Conservation (phyloP, 2,797 vertebrate genomes). For the Strix occidentalis region DNA sequence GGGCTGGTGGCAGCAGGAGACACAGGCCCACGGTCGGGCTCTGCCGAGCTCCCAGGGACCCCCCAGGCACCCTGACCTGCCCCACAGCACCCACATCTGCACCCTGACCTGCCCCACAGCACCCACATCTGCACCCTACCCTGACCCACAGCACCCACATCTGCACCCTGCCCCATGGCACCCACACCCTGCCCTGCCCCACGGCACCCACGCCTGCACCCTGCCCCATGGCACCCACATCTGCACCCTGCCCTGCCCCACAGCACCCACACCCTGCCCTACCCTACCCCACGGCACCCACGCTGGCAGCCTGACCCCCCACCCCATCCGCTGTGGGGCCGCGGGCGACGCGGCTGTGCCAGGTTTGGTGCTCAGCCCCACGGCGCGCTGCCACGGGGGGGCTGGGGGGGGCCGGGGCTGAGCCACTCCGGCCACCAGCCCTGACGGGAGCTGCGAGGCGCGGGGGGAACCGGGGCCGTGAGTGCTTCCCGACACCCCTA, state of each 20-base stretch:
- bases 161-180: not conserved
- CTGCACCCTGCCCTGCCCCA: not conserved
- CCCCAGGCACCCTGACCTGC: no score
- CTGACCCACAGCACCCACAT: not conserved
- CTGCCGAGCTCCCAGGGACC: not conserved
- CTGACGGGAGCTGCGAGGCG: no score
- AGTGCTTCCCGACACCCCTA: not conserved
- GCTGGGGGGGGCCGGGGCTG: not conserved
- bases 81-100: not conserved
- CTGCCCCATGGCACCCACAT: not conserved
- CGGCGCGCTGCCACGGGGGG: not conserved
- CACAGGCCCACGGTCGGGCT: not conserved
- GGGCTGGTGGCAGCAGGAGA: not conserved
- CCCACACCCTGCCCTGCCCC: not conserved
- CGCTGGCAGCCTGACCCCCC: no score
- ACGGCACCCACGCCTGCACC: no score
- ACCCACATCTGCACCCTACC: not conserved
- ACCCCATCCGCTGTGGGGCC: not conserved
- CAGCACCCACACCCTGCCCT: not conserved
- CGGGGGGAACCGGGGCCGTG: not conserved
- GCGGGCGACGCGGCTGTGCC: not conserved
- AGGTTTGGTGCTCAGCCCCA: not conserved
- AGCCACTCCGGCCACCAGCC: not conserved
- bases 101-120: not conserved
- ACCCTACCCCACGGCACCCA: not conserved